phyloP scores from a whole-genome alignment of 2,113 vertebrate species.

The Ursus arctos region DNA sequence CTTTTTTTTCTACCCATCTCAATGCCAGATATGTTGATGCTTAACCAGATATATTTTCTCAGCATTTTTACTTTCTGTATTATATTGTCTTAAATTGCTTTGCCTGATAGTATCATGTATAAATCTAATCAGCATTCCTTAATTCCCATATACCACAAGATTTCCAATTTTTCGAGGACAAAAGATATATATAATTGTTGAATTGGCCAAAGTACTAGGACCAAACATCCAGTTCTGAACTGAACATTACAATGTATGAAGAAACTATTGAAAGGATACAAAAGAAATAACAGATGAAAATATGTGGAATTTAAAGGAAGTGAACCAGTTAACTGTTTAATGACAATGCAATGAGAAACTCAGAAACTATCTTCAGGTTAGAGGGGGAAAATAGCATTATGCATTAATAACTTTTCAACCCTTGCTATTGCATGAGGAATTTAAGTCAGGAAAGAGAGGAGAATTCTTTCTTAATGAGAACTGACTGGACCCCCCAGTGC shows the following conservation, averaged over 20 bases:
- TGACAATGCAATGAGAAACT: slow-evolving; percentile 43
- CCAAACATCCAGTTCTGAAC: slow-evolving; percentile 5
- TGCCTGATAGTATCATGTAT: not conserved
- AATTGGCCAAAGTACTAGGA: not conserved
- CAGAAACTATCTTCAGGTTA: not conserved
- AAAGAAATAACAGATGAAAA: slow-evolving; percentile 1
- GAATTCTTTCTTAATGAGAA: not conserved
- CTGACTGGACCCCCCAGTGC: not conserved
- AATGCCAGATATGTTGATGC: not conserved
- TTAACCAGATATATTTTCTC: not conserved
- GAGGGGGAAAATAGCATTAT: not conserved
- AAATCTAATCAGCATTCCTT: slow-evolving; percentile 15
- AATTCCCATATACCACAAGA: not conserved
- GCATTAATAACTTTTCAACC: not conserved
- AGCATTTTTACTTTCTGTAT: not conserved
- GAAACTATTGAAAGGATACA: slow-evolving; percentile 17
- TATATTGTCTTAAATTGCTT: not conserved
- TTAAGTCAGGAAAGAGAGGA: not conserved
- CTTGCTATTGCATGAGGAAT: not conserved
- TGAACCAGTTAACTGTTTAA: not conserved
- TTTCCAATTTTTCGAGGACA: not conserved
- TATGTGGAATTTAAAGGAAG: slow-evolving; percentile 20
- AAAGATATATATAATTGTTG: not conserved
- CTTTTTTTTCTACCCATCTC: not conserved
- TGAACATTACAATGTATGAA: slow-evolving; percentile 48